Conservation (phyloP, 2,797 vertebrate species). For the Buceros bicornis region DNA sequence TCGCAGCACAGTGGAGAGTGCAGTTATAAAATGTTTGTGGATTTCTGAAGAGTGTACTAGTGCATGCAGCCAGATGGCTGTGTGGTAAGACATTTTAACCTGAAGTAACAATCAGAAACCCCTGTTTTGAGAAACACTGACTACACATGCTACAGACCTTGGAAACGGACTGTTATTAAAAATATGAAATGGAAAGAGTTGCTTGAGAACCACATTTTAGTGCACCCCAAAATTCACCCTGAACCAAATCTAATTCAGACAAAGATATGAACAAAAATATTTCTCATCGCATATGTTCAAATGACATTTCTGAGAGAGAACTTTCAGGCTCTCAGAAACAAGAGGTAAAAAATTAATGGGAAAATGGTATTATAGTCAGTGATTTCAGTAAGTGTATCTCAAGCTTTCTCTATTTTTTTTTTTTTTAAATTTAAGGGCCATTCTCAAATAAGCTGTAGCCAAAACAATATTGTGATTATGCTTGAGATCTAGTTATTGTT, state of each 20-base stretch:
- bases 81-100: conserved; percentile 39
- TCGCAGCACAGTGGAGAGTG: background rate
- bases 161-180: background rate
- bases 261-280: background rate
- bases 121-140: background rate
- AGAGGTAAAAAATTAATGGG: background rate
- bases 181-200: background rate
- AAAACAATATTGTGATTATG: conserved; percentile 25
- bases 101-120: conserved; percentile 19
- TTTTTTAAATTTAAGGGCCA: conserved; percentile 5
- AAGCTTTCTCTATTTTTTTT: conserved; percentile 27
- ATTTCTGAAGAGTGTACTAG: conserved; percentile 17
- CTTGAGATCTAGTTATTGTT: conserved; percentile 47
- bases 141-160: background rate
- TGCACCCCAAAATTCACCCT: background rate
- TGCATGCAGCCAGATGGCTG: conserved; percentile 59
- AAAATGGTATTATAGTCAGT: background rate
- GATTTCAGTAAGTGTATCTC: background rate
- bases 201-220: background rate
- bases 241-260: background rate
- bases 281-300: background rate
- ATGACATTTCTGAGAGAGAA: background rate
- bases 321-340: background rate
- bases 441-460: conserved; percentile 1
- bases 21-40: conserved; percentile 15